A percentile compares a stretch with the other conserved stretches of the same genome.
These are phyloP conservation scores for Sardina pilchardus DNA, from an alignment of 2,113 vertebrate genomes.

Conservation along the genomic window DNA sequence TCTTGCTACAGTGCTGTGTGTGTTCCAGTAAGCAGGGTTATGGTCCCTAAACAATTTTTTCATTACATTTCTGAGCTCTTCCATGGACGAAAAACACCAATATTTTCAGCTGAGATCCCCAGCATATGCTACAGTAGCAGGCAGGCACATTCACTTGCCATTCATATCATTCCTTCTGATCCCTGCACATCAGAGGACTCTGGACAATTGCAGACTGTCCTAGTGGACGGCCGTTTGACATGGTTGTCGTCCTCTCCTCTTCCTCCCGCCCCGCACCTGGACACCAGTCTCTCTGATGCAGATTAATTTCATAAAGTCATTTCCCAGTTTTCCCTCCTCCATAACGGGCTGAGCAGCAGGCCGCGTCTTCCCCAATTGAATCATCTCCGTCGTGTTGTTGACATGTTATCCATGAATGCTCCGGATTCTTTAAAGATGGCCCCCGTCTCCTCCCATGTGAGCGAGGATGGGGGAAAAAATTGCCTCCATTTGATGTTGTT, in stretches of 20 bases:
- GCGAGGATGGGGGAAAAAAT: neutral
- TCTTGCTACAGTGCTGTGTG: neutral
- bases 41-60: neutral
- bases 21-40: neutral
- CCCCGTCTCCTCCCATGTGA: neutral
- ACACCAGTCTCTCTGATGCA: neutral
- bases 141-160: neutral
- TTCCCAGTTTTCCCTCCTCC: neutral
- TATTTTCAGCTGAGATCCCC: neutral
- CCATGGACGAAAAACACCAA: neutral
- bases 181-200: no score
- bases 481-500: neutral
- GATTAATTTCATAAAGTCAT: slow-evolving; percentile 7
- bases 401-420: neutral
- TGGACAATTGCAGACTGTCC: neutral
- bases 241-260: neutral
- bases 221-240: neutral
- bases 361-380: neutral
- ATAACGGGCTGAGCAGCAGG: neutral
- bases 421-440: neutral
- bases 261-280: neutral
- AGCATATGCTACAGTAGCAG: neutral
- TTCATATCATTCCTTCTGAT: no score
- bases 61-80: neutral
- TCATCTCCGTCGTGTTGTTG: neutral